These are phyloP conservation scores for Trichomycterus rosablanca DNA, from an alignment of 2,113 vertebrate genomes.

Conservation along the genomic window DNA sequence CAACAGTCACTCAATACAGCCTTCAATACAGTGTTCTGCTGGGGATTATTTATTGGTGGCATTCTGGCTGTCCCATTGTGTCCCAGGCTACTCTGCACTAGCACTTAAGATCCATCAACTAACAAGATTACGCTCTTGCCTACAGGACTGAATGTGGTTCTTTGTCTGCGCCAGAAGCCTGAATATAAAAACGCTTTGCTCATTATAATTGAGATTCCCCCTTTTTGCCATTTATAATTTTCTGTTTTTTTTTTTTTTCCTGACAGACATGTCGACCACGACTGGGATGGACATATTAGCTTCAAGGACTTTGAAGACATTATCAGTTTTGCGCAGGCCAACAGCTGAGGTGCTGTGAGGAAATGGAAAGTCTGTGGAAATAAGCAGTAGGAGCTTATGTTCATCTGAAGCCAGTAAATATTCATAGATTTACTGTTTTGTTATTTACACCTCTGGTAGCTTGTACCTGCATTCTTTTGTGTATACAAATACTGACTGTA, in stretches of 20 bases:
- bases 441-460: too few species aligned
- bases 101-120: slow-evolving; percentile 13
- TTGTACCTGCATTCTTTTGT: too few species aligned
- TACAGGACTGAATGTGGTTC: slow-evolving; percentile 8
- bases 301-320: slow-evolving; percentile 76
- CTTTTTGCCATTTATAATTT: background rate
- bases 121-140: slow-evolving; percentile 10
- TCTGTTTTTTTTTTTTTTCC: slow-evolving; percentile 42
- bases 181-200: background rate
- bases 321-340: slow-evolving; percentile 57
- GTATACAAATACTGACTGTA: too few species aligned
- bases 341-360: slow-evolving; percentile 25
- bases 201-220: background rate
- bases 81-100: background rate
- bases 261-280: slow-evolving; percentile 69
- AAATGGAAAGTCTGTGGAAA: background rate
- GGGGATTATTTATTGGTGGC: slow-evolving; percentile 3
- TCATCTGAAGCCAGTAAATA: too few species aligned
- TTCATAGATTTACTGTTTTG: too few species aligned
- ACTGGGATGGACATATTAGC: slow-evolving; percentile 69
- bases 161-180: background rate
- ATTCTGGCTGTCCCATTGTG: background rate
- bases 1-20: slow-evolving; percentile 24
- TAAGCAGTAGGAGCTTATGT: background rate
- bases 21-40: slow-evolving; percentile 14